A percentile compares a stretch with the other conserved stretches of the same genome.
These are phyloP conservation scores for Amphibalanus amphitrite DNA, from an alignment of 1,140 invertebrate species.

Conservation along the genomic window DNA sequence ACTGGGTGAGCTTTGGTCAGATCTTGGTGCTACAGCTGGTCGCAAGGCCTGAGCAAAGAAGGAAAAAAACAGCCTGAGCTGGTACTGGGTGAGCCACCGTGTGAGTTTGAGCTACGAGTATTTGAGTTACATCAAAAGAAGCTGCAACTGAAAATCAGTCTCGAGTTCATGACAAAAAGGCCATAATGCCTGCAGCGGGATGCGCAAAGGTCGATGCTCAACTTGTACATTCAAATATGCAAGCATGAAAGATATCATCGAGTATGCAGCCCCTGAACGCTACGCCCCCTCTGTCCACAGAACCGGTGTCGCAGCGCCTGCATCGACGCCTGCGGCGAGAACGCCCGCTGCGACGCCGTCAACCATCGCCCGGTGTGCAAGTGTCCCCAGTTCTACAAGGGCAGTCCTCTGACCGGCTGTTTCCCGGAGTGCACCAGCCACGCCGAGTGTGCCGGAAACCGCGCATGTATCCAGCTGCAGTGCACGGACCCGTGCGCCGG, in stretches of 20 bases:
- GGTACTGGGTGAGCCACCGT: too few relatives aligned
- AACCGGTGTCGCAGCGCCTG: constrained; percentile 24
- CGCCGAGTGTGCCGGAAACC: constrained; percentile 25
- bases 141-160: neutral
- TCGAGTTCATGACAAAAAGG: neutral
- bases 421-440: constrained; percentile 24
- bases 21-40: too few relatives aligned
- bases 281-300: too few relatives aligned
- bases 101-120: too few relatives aligned
- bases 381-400: constrained; percentile 41
- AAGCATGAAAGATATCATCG: too few relatives aligned
- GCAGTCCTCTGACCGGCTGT: constrained; percentile 25
- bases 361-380: constrained; percentile 40
- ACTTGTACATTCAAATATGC: too few relatives aligned
- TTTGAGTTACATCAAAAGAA: neutral
- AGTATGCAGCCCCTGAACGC: too few relatives aligned
- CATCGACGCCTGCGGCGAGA: constrained; percentile 19
- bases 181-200: neutral
- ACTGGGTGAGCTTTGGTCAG: too few relatives aligned
- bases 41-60: too few relatives aligned
- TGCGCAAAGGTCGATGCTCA: neutral
- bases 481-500: constrained; percentile 53
- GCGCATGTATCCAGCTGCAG: constrained; percentile 48
- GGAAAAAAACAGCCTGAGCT: too few relatives aligned
- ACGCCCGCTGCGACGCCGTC: constrained; percentile 21